These are phyloP conservation scores for Falco biarmicus DNA, from an alignment of 2,797 vertebrate genomes.

Conservation along the genomic window DNA sequence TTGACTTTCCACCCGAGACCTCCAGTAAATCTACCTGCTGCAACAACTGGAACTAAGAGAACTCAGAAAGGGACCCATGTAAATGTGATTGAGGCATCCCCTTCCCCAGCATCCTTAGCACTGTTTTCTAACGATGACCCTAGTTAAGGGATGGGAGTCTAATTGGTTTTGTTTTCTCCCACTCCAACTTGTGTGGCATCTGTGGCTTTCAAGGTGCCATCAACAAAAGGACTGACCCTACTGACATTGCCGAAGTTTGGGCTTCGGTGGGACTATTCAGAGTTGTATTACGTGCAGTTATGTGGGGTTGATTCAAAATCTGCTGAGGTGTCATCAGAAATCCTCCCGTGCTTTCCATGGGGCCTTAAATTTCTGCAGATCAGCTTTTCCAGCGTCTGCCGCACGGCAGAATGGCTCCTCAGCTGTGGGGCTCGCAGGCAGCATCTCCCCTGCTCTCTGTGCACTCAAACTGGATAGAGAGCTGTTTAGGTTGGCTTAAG, in stretches of 20 bases:
- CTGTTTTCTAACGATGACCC: neutral
- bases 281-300: neutral
- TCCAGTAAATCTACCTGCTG: neutral
- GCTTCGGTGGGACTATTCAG: neutral
- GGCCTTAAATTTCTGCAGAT: slow-evolving; percentile 15
- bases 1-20: slow-evolving; percentile 57
- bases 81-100: neutral
- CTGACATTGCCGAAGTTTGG: neutral
- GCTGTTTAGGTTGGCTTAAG: slow-evolving; percentile 24
- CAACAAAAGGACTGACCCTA: neutral
- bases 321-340: slow-evolving; percentile 39
- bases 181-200: neutral
- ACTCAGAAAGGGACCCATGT: slow-evolving; percentile 3
- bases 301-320: neutral
- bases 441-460: neutral
- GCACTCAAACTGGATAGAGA: neutral
- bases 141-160: neutral
- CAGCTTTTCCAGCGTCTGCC: slow-evolving; percentile 14
- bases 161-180: neutral
- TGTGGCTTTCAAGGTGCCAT: neutral
- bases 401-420: neutral
- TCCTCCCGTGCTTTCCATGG: neutral
- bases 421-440: neutral
- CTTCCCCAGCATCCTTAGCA: neutral
- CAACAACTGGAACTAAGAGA: slow-evolving; percentile 1